Base-by-base conservation (phyloP, 2,113 vertebrate species). In the Cisticola juncidis region DNA sequence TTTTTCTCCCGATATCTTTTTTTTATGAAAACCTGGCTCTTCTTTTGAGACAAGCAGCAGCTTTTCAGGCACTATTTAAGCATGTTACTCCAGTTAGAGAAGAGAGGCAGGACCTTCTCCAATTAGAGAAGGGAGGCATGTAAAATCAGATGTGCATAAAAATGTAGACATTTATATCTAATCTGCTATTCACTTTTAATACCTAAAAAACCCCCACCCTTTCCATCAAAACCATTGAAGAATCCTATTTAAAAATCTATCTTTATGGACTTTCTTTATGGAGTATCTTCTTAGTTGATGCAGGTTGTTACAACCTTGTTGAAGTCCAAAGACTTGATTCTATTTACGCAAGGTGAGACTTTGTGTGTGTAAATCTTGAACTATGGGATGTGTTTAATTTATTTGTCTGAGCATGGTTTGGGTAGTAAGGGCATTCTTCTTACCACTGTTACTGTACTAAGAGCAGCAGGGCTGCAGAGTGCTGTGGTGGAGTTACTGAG, bases 381-480 rank as follows among this genome's bases (percentile, higher is more conserved):
- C 9, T 42, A 18, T 20, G 33, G 31, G 9, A 73, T 65, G 24
- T 9, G 8, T 61, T 56, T 54, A 25, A 25, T 58, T 48, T 42
- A 36, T 50, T 54, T 91, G 5, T 26, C 42, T 66, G 70, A 84
- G 69, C 8, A 4, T 19, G 35, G 29, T 53, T 81, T 62, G 36
- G 33, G 23, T 26, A 82, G 15, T 2, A 35, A 68, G 42, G 23
- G 5, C 31, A 33, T 51, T 57, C 38, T 29, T 44, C 18, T 25
- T 20, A 4, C 18, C 2, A 1, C 29, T 79, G 47, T n/a, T 26
- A 5, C 6, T 31, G 12, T 15, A 5, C 16, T 26, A 18, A 12
- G 12, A 23, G 13, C 31, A 64, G 38, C 23, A 45, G 26, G 25
- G 21, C 62, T 72, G 56, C 2, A 1, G 33, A 28, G 23, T 29